phyloP scores from a whole-genome alignment of 2,888 invertebrate species.

The Dendrolimus pini region DNA sequence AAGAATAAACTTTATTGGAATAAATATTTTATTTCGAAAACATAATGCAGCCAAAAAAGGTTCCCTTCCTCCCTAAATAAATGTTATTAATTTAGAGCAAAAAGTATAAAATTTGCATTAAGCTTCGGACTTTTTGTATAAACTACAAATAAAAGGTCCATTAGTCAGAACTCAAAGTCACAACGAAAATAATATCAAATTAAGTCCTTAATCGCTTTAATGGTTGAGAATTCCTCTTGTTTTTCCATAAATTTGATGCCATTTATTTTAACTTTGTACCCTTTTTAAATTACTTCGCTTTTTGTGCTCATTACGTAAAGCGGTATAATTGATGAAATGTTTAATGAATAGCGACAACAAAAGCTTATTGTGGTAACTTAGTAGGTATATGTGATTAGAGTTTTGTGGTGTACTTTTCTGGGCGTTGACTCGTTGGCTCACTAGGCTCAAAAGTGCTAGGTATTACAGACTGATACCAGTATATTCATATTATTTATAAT shows the following conservation, averaged over 20 bases:
- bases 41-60: too few relatives aligned
- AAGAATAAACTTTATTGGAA: too few relatives aligned
- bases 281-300: not conserved
- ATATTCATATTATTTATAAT: too few relatives aligned
- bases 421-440: too few relatives aligned
- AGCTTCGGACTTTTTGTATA: not conserved
- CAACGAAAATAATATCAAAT: not conserved
- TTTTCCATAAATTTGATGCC: not conserved
- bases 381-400: too few relatives aligned
- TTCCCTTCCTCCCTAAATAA: not conserved
- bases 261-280: not conserved
- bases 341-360: not conserved
- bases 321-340: not conserved
- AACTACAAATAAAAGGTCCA: not conserved
- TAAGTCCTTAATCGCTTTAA: not conserved
- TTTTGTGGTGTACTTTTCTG: too few relatives aligned
- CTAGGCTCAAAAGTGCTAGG: too few relatives aligned
- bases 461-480: too few relatives aligned
- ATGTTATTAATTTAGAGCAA: not conserved
- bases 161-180: not conserved
- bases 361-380: too few relatives aligned
- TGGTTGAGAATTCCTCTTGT: not conserved
- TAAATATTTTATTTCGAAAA: too few relatives aligned
- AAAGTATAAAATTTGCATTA: not conserved
- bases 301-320: not conserved